Evolutionary conservation across 2,888 invertebrate genomes (phyloP).

Genomic region (Pandemis heparana): DNA sequence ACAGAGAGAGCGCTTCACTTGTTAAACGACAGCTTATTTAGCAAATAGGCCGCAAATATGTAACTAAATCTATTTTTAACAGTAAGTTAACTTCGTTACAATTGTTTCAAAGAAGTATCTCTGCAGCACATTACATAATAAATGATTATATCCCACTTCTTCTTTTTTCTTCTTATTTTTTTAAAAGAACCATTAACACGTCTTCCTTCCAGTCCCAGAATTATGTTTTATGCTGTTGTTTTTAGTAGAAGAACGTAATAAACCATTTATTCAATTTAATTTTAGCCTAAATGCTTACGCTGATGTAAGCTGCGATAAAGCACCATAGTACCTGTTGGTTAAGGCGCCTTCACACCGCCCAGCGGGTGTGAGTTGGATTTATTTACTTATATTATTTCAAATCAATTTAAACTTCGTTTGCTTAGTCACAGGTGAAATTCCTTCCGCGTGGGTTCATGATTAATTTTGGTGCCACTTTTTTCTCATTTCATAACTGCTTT

Average conservation of each 20-base stretch:
- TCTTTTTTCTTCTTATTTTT: too few relatives aligned
- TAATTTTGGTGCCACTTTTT: background rate
- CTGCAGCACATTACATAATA: too few relatives aligned
- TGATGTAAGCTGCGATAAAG: constrained; percentile 23
- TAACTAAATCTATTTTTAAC: too few relatives aligned
- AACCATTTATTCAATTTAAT: background rate
- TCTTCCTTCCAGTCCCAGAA: too few relatives aligned
- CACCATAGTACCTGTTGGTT: constrained; percentile 38
- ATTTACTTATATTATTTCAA: constrained; percentile 29
- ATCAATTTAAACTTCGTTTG: constrained; percentile 28
- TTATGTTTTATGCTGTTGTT: too few relatives aligned
- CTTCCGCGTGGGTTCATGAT: background rate
- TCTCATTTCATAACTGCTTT: background rate
- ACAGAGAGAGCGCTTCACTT: constrained; percentile 22
- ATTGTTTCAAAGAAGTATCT: too few relatives aligned
- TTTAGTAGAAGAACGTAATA: too few relatives aligned
- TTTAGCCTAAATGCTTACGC: background rate
- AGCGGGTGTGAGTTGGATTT: constrained; percentile 33
- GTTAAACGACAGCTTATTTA: background rate
- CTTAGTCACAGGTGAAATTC: constrained; percentile 12
- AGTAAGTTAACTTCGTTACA: too few relatives aligned
- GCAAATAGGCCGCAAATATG: too few relatives aligned
- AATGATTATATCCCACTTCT: too few relatives aligned
- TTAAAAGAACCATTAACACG: too few relatives aligned
- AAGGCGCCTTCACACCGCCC: constrained; percentile 35